These are phyloP conservation scores for Pseudachorutes palmiensis DNA, from an alignment of 1,140 invertebrate genomes.

Conservation along the genomic window DNA sequence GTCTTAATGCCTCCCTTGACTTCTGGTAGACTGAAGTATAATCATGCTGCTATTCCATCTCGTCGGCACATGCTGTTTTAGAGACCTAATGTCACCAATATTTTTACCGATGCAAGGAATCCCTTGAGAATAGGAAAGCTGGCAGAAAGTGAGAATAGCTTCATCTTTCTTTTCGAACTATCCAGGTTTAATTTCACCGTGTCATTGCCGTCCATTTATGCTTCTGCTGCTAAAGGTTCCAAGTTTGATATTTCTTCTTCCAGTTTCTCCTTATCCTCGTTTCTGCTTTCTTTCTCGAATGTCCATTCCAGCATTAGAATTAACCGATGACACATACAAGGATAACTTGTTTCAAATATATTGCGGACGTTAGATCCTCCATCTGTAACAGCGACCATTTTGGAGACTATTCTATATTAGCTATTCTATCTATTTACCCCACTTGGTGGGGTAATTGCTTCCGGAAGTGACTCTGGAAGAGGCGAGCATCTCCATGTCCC, in stretches of 20 bases:
- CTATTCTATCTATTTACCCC: no score
- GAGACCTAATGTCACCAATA: slow-evolving; percentile 6
- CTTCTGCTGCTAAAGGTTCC: neutral
- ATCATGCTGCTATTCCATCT: slow-evolving; percentile 18
- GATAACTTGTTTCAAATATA: slow-evolving; percentile 5
- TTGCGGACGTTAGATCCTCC: slow-evolving; percentile 14
- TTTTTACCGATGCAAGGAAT: neutral
- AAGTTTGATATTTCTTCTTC: neutral
- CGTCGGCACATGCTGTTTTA: slow-evolving; percentile 11
- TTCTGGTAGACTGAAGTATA: slow-evolving; percentile 16
- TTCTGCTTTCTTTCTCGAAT: neutral
- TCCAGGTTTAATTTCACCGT: neutral
- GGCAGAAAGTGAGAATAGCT: neutral
- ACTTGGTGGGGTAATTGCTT: no score
- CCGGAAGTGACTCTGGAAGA: no score
- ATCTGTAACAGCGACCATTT: slow-evolving; percentile 12
- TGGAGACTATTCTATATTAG: no score
- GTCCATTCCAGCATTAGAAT: slow-evolving; percentile 12
- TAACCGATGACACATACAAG: slow-evolving; percentile 24
- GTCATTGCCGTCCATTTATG: neutral
- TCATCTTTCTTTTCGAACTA: neutral
- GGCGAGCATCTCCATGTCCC: no score
- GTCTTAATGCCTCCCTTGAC: neutral
- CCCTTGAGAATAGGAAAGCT: slow-evolving; percentile 9
- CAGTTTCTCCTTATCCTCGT: neutral